These are phyloP conservation scores for Xanthorhoe designata DNA, from an alignment of 2,888 invertebrate genomes.

Conservation along the genomic window DNA sequence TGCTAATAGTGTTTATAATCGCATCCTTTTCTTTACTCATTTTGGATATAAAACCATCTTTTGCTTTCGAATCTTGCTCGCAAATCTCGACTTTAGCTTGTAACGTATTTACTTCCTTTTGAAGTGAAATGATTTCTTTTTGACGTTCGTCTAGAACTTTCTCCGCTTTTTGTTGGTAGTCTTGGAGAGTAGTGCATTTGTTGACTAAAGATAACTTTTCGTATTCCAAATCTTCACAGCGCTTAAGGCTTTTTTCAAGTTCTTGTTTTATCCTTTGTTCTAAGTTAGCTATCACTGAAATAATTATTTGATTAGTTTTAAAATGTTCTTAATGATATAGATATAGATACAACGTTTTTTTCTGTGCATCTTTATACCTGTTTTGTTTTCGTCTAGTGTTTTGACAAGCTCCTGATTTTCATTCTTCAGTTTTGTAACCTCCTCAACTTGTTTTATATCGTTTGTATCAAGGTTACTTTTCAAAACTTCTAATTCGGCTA, in stretches of 20 bases:
- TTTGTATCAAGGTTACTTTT: slow-evolving; percentile 33
- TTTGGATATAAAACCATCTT: slow-evolving; percentile 44
- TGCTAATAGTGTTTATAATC: slow-evolving; percentile 54
- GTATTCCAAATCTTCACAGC: slow-evolving; percentile 49
- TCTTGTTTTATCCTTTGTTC: slow-evolving; percentile 57
- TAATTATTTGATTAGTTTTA: slow-evolving; percentile 11
- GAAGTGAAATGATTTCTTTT: slow-evolving; percentile 53
- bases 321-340: not conserved
- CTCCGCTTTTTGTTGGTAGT: slow-evolving; percentile 62
- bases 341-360: not conserved
- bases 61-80: slow-evolving; percentile 52
- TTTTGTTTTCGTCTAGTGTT: slow-evolving; percentile 54
- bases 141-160: slow-evolving; percentile 57
- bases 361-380: slow-evolving; percentile 46
- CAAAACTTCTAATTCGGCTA: slow-evolving; percentile 35
- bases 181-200: slow-evolving; percentile 62
- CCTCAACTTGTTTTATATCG: slow-evolving; percentile 29
- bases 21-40: slow-evolving; percentile 55
- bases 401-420: slow-evolving; percentile 48
- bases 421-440: slow-evolving; percentile 35
- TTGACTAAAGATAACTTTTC: slow-evolving; percentile 56
- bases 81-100: slow-evolving; percentile 46
- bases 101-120: slow-evolving; percentile 50
- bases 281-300: slow-evolving; percentile 62
- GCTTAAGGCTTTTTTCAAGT: slow-evolving; percentile 51